Evolutionary conservation across 2,113 vertebrate species (phyloP).

Genomic region (Ceyx cyanopectus): DNA sequence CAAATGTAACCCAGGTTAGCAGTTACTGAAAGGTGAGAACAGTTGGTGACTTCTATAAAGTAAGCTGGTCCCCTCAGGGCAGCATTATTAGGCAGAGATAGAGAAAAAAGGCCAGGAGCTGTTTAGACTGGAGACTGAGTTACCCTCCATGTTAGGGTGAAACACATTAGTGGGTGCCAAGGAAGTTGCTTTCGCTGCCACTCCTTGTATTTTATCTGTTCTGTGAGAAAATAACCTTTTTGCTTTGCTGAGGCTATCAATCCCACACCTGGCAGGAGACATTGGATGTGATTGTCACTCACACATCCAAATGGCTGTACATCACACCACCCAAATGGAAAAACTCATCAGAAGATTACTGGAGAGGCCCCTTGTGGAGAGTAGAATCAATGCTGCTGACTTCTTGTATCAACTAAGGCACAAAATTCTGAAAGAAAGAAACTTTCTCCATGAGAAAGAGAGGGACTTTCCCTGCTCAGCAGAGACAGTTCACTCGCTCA

Average conservation of each 20-base stretch:
- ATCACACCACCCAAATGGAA: conserved; percentile 27
- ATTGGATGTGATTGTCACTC: not conserved
- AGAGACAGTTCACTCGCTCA: not conserved
- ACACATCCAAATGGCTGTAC: not conserved
- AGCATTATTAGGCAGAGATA: fast-evolving
- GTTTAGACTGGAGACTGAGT: not conserved
- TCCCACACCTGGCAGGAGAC: not conserved
- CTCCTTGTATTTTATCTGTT: not conserved
- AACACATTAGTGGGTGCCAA: not conserved
- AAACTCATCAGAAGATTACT: not conserved
- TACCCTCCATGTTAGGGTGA: not conserved
- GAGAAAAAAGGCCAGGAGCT: not conserved
- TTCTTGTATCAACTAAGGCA: not conserved
- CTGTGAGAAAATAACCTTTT: not conserved
- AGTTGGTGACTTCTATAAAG: not conserved
- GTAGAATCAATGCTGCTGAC: not conserved
- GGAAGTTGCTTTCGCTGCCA: not conserved
- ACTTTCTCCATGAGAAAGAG: not conserved
- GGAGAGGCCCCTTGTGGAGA: not conserved
- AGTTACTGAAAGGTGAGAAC: not conserved
- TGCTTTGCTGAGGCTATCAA: not conserved
- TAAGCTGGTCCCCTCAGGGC: not conserved
- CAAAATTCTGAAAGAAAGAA: not conserved
- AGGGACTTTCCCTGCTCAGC: not conserved
- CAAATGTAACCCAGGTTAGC: not conserved